Evolutionary conservation across 1,140 invertebrate species (phyloP), one percentile per base, ranked within the genome.

Genomic region (Camponotus vicinus): DNA sequence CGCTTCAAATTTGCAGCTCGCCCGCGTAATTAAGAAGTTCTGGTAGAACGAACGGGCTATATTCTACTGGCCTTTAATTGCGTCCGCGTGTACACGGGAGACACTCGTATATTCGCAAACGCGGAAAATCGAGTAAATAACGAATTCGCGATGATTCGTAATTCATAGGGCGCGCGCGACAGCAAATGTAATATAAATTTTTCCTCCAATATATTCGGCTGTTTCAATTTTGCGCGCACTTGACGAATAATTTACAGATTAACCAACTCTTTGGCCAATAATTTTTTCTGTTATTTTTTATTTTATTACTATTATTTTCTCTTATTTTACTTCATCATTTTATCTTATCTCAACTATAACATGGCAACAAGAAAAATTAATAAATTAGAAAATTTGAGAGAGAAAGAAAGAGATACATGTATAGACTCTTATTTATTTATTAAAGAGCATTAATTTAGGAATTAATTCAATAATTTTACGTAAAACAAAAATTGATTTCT

Each of bases 61-160:
- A 69, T 79, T 67, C 64, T 79, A 32, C 59, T 15, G 27, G 18
- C 18, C 21, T 49, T 57, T 80, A 80, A 80, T 70, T 69, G 77
- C 64, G 67, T n/a, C 4, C 45, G 21, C 37, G 32, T 52, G 32
- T 40, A 52, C 45, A 32, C 9, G 64, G 34, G 4, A 79, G 49
- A 69, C 42, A 15, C 15, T 80, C 21, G 63, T n/a, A 69, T 80
- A 52, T 52, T 52, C 49, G 21, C 66, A 42, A 9, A 2, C 15
- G 32, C n/a, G 21, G 64, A 59, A 49, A 59, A 70, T 70, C 15
- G 49, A 57, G 78, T 13, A 80, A 57, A 70, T 80, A 80, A 57
- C 49, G 64, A 80, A 80, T 34, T 1, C 21, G 49, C 21, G 37
- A 59, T 70, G 52, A 80, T 70, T 42, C 13, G 34, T 66, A 55